These are phyloP conservation scores for Antheraea mylitta DNA, from an alignment of 1,140 invertebrate species.

Conservation along the genomic window DNA sequence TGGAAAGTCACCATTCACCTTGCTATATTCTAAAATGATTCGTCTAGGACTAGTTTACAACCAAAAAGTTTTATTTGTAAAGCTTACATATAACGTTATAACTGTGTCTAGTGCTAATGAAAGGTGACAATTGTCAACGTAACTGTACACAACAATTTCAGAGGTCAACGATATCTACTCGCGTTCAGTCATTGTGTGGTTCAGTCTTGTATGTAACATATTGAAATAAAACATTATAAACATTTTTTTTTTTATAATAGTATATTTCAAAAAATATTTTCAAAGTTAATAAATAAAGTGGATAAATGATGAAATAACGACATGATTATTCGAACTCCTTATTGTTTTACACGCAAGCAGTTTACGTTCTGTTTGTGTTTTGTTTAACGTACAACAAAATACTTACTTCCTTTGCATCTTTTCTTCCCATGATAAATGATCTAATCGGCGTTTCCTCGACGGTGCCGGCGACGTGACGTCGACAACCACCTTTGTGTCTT, in stretches of 20 bases:
- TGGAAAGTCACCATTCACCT: neutral
- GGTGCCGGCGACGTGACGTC: slow-evolving; percentile 64
- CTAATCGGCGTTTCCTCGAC: slow-evolving; percentile 84
- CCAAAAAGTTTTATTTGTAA: neutral
- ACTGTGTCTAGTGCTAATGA: neutral
- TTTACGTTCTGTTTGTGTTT: neutral
- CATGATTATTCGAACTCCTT: neutral
- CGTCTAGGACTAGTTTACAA: no score
- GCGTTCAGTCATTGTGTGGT: no score
- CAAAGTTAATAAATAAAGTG: neutral
- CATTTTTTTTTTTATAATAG: neutral
- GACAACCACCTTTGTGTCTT: slow-evolving; percentile 62
- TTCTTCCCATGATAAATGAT: slow-evolving; percentile 90
- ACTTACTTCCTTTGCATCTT: slow-evolving; percentile 91
- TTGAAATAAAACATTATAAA: neutral
- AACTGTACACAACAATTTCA: slow-evolving; percentile 25
- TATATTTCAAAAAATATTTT: neutral
- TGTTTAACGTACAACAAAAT: slow-evolving; percentile 45
- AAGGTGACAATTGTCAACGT: slow-evolving; percentile 12
- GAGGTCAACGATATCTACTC: slow-evolving; percentile 15
- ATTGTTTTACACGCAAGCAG: neutral
- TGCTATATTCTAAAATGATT: no score
- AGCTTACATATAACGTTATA: neutral
- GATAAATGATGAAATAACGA: neutral
- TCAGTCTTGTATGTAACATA: neutral